A percentile compares a stretch with the other conserved stretches of the same genome.
Conservation (phyloP, 2,888 invertebrate genomes). For the Crossocerus cetratus region DNA sequence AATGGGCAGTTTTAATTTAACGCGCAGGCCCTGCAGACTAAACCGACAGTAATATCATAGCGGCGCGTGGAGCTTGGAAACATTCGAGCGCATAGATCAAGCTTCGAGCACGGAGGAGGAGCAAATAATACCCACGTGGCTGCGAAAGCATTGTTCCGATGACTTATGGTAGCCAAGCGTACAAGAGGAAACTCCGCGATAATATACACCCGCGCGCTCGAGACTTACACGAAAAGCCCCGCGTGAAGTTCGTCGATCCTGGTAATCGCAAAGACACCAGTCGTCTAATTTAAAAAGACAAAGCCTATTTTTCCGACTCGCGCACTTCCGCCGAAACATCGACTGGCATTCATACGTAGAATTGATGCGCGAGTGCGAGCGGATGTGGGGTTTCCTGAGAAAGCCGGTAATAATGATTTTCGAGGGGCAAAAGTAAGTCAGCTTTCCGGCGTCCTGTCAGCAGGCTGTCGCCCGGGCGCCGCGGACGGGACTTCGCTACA, state of each 20-base stretch:
- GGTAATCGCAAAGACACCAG: conserved; percentile 41
- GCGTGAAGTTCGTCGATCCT: conserved; percentile 43
- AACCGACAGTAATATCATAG: not conserved
- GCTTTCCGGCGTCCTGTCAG: too few species aligned
- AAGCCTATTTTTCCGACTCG: too few species aligned
- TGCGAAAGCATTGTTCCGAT: conserved; percentile 60
- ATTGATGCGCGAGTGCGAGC: too few species aligned
- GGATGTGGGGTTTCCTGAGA: too few species aligned
- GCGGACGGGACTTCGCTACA: too few species aligned
- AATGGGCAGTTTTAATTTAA: not conserved
- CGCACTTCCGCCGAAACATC: too few species aligned
- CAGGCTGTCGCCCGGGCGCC: too few species aligned
- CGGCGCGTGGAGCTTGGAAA: not conserved
- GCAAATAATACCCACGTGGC: conserved; percentile 55
- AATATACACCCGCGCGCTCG: conserved; percentile 28
- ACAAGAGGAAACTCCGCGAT: conserved; percentile 45
- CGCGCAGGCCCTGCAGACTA: not conserved
- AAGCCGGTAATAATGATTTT: too few species aligned
- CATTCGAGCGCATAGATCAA: conserved; percentile 52
- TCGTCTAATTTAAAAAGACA: conserved; percentile 26
- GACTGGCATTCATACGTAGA: too few species aligned
- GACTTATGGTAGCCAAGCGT: conserved; percentile 54
- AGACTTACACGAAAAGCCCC: conserved; percentile 23
- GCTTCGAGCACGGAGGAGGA: conserved; percentile 48
- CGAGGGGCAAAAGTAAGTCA: too few species aligned